Conservation (phyloP, 2,888 invertebrate genomes). For the Exocentrus adspersus region DNA sequence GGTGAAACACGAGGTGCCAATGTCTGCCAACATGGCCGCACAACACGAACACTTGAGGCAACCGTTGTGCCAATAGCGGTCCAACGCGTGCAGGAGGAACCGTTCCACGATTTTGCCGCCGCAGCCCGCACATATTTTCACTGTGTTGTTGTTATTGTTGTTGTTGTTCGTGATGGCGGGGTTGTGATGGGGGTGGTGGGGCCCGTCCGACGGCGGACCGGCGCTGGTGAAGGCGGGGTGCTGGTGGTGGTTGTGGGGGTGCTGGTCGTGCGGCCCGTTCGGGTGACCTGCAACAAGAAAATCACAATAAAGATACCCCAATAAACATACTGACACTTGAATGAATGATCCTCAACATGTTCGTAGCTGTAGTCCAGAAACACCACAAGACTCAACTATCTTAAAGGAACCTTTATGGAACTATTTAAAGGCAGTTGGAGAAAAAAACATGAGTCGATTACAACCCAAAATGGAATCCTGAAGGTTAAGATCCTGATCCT, state of each 20-base stretch:
- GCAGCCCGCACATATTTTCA: slow-evolving; percentile 90
- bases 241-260: slow-evolving; percentile 62
- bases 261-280: slow-evolving; percentile 58
- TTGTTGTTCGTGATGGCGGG: slow-evolving; percentile 66
- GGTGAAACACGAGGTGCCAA: slow-evolving; percentile 91
- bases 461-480: no score
- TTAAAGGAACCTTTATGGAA: no score
- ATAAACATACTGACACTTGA: no score
- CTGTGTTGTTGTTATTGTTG: slow-evolving; percentile 66
- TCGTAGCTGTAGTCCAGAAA: no score
- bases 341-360: no score
- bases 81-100: slow-evolving; percentile 90
- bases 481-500: no score
- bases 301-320: no score
- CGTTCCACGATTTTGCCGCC: slow-evolving; percentile 92
- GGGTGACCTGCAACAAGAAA: slow-evolving; percentile 57
- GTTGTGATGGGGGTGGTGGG: slow-evolving; percentile 66
- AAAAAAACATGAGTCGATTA: no score
- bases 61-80: slow-evolving; percentile 95
- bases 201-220: slow-evolving; percentile 63
- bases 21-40: slow-evolving; percentile 87
- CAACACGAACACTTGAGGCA: slow-evolving; percentile 95
- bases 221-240: slow-evolving; percentile 65
- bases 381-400: background rate
- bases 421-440: no score